Conservation (phyloP, 2,888 invertebrate species). For the Pristionchus exspectatus region DNA sequence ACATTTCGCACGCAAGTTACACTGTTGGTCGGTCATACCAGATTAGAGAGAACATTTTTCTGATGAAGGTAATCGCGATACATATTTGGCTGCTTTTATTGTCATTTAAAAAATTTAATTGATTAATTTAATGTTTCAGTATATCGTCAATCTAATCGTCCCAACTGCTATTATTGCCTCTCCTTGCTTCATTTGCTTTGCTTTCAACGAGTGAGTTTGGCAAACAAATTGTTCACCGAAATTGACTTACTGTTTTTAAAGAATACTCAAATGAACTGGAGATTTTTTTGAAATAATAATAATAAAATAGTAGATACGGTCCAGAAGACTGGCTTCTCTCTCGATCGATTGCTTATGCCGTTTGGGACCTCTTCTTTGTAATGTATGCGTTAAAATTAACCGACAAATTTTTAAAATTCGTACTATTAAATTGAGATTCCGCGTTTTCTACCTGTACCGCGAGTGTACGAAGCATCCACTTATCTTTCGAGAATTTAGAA, state of each 20-base stretch:
- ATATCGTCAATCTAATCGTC: neutral
- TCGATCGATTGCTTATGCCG: slow-evolving; percentile 12
- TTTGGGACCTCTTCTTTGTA: slow-evolving; percentile 7
- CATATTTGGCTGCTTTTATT: no score
- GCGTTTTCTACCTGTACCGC: neutral
- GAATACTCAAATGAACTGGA: neutral
- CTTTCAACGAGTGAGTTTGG: neutral
- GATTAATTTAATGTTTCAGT: neutral
- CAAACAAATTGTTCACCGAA: no score
- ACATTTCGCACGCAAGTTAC: neutral
- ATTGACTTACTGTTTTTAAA: neutral
- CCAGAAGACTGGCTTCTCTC: neutral
- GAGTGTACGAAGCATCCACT: neutral
- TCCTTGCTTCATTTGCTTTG: slow-evolving; percentile 20
- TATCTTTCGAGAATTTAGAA: neutral
- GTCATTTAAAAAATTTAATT: neutral
- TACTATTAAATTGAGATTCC: neutral
- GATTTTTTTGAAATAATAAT: neutral
- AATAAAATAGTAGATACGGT: neutral
- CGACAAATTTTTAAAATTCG: neutral
- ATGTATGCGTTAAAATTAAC: neutral
- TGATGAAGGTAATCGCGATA: neutral
- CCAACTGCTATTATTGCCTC: neutral
- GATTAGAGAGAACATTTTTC: slow-evolving; percentile 16
- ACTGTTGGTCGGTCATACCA: neutral